Conservation (phyloP, 2,113 vertebrate species). For the Poecile atricapillus region DNA sequence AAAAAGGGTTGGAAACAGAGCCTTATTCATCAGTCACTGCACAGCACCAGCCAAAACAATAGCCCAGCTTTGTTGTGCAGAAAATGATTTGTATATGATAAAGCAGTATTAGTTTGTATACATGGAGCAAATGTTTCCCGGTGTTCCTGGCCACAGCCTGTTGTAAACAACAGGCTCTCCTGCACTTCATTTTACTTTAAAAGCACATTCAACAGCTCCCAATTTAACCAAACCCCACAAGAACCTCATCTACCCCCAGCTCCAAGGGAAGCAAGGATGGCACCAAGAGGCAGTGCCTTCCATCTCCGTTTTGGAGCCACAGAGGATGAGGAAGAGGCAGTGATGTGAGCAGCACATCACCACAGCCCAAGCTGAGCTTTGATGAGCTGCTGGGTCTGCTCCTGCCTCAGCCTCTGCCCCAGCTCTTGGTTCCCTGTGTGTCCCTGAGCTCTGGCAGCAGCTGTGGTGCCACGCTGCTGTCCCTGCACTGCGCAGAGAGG, state of each 20-base stretch:
- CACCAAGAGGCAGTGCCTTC: not conserved
- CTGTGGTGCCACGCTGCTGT: not conserved
- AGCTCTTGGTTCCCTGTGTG: not conserved
- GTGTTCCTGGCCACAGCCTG: not conserved
- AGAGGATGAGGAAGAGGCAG: not conserved
- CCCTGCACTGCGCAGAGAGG: not conserved
- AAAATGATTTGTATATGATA: not conserved
- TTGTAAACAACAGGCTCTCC: not conserved
- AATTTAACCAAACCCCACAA: not conserved
- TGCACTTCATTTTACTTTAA: not conserved
- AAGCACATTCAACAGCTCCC: not conserved
- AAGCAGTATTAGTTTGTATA: not conserved
- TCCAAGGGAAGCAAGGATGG: not conserved
- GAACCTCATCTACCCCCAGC: not conserved
- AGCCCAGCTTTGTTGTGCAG: accelerated
- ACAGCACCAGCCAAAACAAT: not conserved
- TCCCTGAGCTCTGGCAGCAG: not conserved
- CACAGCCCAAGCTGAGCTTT: not conserved
- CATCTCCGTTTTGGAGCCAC: not conserved
- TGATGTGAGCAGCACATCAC: accelerated
- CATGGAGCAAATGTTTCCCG: not conserved
- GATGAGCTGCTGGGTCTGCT: not conserved
- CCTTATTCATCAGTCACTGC: not conserved
- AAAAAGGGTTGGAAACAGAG: not conserved
- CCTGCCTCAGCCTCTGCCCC: not conserved